Percentiles rank a stretch among this genome's conserved stretches.
These are phyloP conservation scores for Digitonthophagus gazella DNA, from an alignment of 2,888 invertebrate genomes.

Conservation along the genomic window DNA sequence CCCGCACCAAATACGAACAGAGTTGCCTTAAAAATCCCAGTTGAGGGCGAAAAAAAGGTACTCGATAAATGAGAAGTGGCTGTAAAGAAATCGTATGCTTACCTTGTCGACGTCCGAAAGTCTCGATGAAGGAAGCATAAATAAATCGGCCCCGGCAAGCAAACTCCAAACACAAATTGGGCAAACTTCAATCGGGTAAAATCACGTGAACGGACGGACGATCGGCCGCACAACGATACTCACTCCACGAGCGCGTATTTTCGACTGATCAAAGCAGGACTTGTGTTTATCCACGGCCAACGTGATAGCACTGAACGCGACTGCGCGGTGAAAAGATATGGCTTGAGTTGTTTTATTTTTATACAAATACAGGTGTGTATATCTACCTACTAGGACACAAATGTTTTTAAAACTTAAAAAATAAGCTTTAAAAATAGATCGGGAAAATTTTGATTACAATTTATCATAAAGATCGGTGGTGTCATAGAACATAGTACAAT, in stretches of 20 bases:
- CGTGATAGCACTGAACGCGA: neutral
- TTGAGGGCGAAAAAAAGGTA: neutral
- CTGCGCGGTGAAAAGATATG: neutral
- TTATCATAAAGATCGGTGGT: too few relatives aligned
- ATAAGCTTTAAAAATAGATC: too few relatives aligned
- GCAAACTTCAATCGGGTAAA: neutral
- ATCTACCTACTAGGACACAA: too few relatives aligned
- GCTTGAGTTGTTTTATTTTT: neutral
- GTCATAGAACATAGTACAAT: too few relatives aligned
- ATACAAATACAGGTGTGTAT: too few relatives aligned
- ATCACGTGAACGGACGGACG: conserved; percentile 4
- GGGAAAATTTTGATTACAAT: too few relatives aligned
- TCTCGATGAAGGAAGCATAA: conserved; percentile 11
- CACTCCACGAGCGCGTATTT: neutral
- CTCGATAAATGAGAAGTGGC: neutral
- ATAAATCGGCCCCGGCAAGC: conserved; percentile 4
- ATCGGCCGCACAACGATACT: neutral
- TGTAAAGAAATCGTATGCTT: neutral
- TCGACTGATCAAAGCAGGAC: neutral
- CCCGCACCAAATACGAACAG: neutral
- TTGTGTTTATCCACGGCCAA: conserved; percentile 4
- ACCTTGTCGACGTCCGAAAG: conserved; percentile 11
- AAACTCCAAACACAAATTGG: neutral
- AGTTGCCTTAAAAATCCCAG: too few relatives aligned
- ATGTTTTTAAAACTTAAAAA: too few relatives aligned